Base-by-base conservation (phyloP, 1,140 invertebrate species). In the Schlechtendalia chinensis region DNA sequence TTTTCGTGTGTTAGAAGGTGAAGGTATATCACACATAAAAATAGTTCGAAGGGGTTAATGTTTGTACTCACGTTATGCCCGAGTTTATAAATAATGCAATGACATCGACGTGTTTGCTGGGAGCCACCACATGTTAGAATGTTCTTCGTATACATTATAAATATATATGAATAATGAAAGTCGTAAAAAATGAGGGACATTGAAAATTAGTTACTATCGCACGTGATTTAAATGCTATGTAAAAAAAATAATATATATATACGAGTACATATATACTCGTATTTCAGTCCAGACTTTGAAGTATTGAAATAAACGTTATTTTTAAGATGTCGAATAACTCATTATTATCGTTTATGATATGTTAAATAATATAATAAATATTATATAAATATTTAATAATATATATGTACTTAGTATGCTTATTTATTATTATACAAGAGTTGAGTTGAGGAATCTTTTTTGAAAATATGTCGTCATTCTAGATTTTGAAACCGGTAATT, bases 11-110 rank as follows among this genome's bases (percentile, higher is more conserved):
- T 24, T 69, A 19, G 47, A 19, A 71, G 10, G 8, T 19, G 47
- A 24, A 69, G 65, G 6, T 47, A 47, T 5, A 27, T 12, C n/a
- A 54, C n/a, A 29, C 5, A 47, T 5, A 19, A 5, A 54, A 16
- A 29, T 39, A 39, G 3, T 53, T 54, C 17, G 69, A 72, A 72
- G 45, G 69, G 69, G 24, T 54, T 72, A 72, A 54, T 63, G 22
- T 6, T 32, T 24, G 19, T 65, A 24, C 5, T 1, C 22, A 11
- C 47, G 67, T 8, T 24, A n/a, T 53, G 29, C 16, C 24, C 11
- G 47, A 54, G 69, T 72, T 72, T 72, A 72, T 72, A 72, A 72
- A 72, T 72, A 72, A 72, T 72, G 17, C 50, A 32, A n/a, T 72
- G 69, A 72, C 69, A 72, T 72, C 50, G 47, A 72, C 27, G 69